Evolutionary conservation across 2,888 invertebrate species (phyloP), one percentile per base, ranked within the genome.

Genomic region (Leptopilina syphax): DNA sequence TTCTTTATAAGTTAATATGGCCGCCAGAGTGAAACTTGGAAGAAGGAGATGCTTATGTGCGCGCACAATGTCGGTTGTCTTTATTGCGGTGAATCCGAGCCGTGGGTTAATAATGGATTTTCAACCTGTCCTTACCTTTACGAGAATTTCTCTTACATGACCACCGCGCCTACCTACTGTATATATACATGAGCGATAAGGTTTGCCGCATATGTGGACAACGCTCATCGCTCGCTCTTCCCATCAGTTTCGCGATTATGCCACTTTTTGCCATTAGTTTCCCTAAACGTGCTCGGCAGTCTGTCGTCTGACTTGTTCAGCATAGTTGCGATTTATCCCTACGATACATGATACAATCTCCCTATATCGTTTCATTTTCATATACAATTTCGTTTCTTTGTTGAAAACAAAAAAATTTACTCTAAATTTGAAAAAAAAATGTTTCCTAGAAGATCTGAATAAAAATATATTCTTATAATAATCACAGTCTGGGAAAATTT

Each of bases 41-140:
- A 34, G 57, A 5, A 24, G 54, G 10, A 57, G 73, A 54, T 57
- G 73, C 54, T 73, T 73, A 24, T 73, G 80, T 78, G 80, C 73
- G 80, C 77, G 80, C 73, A 77, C 84, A 82, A 84, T 82, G 81
- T 85, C 82, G 83, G 83, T 83, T 85, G 82, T 76, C 83, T 88
- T 89, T 87, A 88, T 87, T 87, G 87, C 85, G 82, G 78, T 80
- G 83, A 82, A 81, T 83, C 83, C 81, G 81, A 79, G 78, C 78
- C 83, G 78, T 80, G 85, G 88, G 86, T 89, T 88, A 90, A 89
- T 89, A 90, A 90, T 89, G 88, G 86, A 90, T 90, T 89, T 90
- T 88, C 88, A 90, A 89, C 86, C 85, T 83, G 87, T 89, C 83
- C 84, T 87, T 90, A 85, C 89, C 88, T 90, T 90, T 89, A 88